Evolutionary conservation across 1,140 invertebrate genomes (phyloP).

Genomic region (Charaxes varanes): DNA sequence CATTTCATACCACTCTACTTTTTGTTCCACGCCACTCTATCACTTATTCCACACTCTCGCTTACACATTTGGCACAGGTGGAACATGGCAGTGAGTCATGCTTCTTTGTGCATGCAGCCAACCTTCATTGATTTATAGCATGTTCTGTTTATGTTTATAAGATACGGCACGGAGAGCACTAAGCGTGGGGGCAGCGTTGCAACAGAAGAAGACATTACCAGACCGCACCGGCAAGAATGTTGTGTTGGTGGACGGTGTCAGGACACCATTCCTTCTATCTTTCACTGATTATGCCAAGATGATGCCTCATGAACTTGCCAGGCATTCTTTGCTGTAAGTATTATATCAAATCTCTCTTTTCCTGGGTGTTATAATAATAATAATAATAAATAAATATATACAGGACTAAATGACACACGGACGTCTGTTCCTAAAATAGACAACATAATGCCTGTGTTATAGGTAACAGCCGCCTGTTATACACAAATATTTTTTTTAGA

Average conservation of each 20-base stretch:
- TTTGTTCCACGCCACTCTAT: too few species aligned
- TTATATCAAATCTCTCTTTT: not conserved
- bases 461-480: too few species aligned
- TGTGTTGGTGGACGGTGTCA: conserved; percentile 95
- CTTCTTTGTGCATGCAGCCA: not conserved
- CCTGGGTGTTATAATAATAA: not conserved
- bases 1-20: too few species aligned
- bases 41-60: too few species aligned
- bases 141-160: conserved; percentile 16
- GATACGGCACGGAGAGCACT: conserved; percentile 63
- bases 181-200: conserved; percentile 64
- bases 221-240: conserved; percentile 87
- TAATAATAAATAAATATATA: too few species aligned
- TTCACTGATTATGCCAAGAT: conserved; percentile 94
- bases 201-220: conserved; percentile 74
- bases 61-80: too few species aligned
- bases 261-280: conserved; percentile 96
- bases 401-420: too few species aligned
- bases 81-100: too few species aligned
- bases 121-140: not conserved
- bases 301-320: conserved; percentile 96
- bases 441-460: too few species aligned
- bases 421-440: too few species aligned
- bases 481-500: too few species aligned
- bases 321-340: conserved; percentile 90